Base-by-base conservation (phyloP, 2,888 invertebrate genomes). In the Drosophila pullipes region DNA sequence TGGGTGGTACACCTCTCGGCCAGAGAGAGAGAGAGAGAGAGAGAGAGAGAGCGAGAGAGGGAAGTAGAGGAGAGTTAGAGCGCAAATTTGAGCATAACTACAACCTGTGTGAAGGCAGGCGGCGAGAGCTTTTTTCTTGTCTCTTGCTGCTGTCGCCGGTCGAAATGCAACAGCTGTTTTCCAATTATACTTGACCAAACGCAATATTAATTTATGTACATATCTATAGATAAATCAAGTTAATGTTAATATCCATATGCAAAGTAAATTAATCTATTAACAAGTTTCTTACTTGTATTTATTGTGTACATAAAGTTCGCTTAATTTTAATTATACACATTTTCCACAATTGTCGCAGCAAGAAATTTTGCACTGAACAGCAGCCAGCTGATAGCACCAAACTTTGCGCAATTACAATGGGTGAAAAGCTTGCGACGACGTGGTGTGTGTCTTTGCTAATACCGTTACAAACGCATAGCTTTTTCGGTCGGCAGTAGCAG, bases 101-200 rank as follows among this genome's bases (percentile, higher is more conserved):
- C 75, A 64, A 69, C 69, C 76, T 75, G 63, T 69, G 69, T 60
- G 75, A 55, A 55, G 74, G 58, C 67, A 47, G 41, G 39, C 63
- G 49, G 53, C 62, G 35, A 53, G 18, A 72, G 63, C 72, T 53
- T 58, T 58, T 57, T 63, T 63, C 37, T 33, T 37, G 16, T 31
- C 59, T 37, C 25, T 59, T 54, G 53, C 57, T 54, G 52, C 30
- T 52, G 41, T 52, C 65, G 49, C 70, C 71, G 61, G 65, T 41
- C 22, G 52, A 61, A 69, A 61, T 47, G 37, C 50, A 78, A 74
- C 74, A 74, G 74, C 74, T 74, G 76, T 74, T 76, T 44, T 31
- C 25, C 30, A 25, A 28, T 39, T 33, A 22, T 13, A 35, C 35
- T 64, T 47, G 30, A 67, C 41, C 53, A 30, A 47, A 44, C 37